These are phyloP conservation scores for Blera fallax DNA, from an alignment of 2,888 invertebrate species.

Conservation along the genomic window DNA sequence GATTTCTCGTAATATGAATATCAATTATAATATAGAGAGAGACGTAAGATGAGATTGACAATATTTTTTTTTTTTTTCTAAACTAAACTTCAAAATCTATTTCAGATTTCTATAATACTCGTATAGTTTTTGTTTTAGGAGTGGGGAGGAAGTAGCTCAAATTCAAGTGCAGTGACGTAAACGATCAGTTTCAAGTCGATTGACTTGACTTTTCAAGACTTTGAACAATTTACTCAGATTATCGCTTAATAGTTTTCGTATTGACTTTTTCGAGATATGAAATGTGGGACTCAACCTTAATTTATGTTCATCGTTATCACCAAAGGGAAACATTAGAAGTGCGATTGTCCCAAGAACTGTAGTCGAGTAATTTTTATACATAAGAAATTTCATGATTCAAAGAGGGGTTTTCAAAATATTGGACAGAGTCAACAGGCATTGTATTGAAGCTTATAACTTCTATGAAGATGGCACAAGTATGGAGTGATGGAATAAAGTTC, in stretches of 20 bases:
- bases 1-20: background rate
- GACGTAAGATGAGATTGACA: background rate
- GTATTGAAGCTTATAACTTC: too few species aligned
- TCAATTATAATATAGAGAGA: background rate
- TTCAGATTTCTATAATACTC: conserved; percentile 18
- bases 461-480: too few species aligned
- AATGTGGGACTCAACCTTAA: background rate
- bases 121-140: conserved; percentile 30
- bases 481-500: too few species aligned
- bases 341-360: too few species aligned
- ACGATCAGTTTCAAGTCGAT: background rate
- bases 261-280: background rate
- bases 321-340: too few species aligned
- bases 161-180: background rate
- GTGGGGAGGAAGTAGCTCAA: conserved; percentile 23
- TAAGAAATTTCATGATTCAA: too few species aligned
- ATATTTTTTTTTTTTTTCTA: background rate
- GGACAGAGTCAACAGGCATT: too few species aligned
- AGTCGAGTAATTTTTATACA: too few species aligned
- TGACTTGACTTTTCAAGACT: background rate
- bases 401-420: too few species aligned
- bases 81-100: conserved; percentile 43
- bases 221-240: background rate
- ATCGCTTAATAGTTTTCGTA: background rate
- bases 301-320: background rate